Evolutionary conservation across 2,797 vertebrate species (phyloP).

Genomic region (Bovichtus variegatus): DNA sequence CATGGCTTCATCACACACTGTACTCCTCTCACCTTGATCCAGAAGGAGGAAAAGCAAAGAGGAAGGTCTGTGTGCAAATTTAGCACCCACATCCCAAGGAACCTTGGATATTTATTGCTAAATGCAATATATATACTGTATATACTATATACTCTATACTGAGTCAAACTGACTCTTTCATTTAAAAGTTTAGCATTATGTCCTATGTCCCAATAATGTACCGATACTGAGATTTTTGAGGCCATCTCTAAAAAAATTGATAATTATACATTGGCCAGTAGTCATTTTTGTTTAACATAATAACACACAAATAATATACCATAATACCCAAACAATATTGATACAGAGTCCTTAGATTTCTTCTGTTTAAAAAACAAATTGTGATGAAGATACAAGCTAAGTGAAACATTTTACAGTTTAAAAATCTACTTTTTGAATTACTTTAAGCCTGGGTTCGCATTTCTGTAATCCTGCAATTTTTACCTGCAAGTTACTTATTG

Average conservation of each 20-base stretch:
- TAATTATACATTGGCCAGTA: background rate
- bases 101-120: background rate
- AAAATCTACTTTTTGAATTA: no score
- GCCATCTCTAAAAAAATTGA: background rate
- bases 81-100: background rate
- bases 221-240: background rate
- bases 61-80: conserved; percentile 31
- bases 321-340: background rate
- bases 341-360: background rate
- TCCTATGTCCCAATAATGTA: no score
- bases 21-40: conserved; percentile 65
- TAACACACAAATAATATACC: background rate
- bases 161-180: background rate
- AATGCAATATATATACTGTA: no score
- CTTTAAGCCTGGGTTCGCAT: background rate
- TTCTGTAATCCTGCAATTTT: background rate
- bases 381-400: background rate
- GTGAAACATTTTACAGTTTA: background rate
- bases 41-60: conserved; percentile 23
- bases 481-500: background rate
- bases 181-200: background rate
- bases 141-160: background rate
- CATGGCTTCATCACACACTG: conserved; percentile 54
- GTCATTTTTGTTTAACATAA: background rate
- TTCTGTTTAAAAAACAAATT: background rate